Base-by-base conservation (phyloP, 2,797 vertebrate species). In the Myotis planiceps region DNA sequence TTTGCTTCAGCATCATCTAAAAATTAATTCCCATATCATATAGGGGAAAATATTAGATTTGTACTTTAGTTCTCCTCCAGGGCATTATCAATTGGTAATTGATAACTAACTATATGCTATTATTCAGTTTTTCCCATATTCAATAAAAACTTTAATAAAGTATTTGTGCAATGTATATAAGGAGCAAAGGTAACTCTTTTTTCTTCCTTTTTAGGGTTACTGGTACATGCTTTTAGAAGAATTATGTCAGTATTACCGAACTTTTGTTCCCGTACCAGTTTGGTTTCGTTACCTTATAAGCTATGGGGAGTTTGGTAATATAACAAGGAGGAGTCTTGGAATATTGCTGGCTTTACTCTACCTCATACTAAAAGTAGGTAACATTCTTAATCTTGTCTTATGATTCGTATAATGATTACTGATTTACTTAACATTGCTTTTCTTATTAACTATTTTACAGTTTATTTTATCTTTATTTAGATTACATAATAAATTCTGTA, bases 221-320 rank as follows among this genome's bases (percentile, higher is more conserved):
- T 99, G 99, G 99, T 99, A 99, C 97, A 99, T 99, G 99, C 98
- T 99, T 94, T 98, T 99, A 82, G 99, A 99, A 98, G 99, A 99
- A 97, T 97, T 99, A 96, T 99, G 99, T 98, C 99, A 99, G 98
- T 98, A 99, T 96, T 99, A 99, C 98, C 99, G 99, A 98, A 98
- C 98, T 60, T 96, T 99, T 80, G 99, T 99, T 78, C 99, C 99
- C 66, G 98, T 99, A 80, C 99, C 99, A 71, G 98, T 99, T 96
- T 99, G 99, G 99, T 99, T 99, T 98, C 99, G 99, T 94, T 99
- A 99, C 98, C 98, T 99, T 98, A 98, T 99, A 85, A 99, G 98
- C 94, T 99, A 99, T 97, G 99, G 99, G 97, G 99, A 99, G 97
- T 97, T 98, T 32, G 99, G 99, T 16, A 98, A 98, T 78, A 90